These are phyloP conservation scores for Cygnus olor DNA, from an alignment of 2,797 vertebrate species.

Conservation along the genomic window DNA sequence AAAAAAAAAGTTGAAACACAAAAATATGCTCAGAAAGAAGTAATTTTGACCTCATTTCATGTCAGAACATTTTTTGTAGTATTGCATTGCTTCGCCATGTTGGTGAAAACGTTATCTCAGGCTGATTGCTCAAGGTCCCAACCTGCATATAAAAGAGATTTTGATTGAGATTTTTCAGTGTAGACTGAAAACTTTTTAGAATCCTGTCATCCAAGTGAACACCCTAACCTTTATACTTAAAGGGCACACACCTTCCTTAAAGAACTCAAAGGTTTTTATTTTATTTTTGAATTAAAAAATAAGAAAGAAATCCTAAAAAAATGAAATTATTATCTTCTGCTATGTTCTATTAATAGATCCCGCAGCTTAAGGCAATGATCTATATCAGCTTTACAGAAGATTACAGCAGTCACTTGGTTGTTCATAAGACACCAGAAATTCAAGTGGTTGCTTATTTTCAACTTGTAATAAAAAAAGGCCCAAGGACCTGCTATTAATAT, in stretches of 20 bases:
- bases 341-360: not conserved
- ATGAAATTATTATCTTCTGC: not conserved
- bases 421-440: not conserved
- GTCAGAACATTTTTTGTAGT: constrained; percentile 22
- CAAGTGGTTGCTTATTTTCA: not conserved
- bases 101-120: constrained; percentile 14
- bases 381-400: constrained; percentile 22
- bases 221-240: not conserved
- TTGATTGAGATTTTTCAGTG: not conserved
- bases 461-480: not conserved
- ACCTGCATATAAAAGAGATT: not conserved
- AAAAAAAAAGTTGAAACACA: not conserved
- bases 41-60: constrained; percentile 13
- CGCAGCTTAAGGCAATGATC: not conserved
- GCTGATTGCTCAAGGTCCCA: not conserved
- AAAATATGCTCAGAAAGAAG: constrained; percentile 4
- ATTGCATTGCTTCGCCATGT: not conserved
- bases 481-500: not conserved
- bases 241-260: not conserved
- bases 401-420: constrained; percentile 6
- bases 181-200: not conserved
- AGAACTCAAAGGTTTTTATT: not conserved
- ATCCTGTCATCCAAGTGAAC: not conserved
- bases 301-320: not conserved
- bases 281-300: not conserved